Evolutionary conservation across 1,140 invertebrate genomes (phyloP), one percentile per base, ranked within the genome.

Genomic region (Drosophila micromelanica): DNA sequence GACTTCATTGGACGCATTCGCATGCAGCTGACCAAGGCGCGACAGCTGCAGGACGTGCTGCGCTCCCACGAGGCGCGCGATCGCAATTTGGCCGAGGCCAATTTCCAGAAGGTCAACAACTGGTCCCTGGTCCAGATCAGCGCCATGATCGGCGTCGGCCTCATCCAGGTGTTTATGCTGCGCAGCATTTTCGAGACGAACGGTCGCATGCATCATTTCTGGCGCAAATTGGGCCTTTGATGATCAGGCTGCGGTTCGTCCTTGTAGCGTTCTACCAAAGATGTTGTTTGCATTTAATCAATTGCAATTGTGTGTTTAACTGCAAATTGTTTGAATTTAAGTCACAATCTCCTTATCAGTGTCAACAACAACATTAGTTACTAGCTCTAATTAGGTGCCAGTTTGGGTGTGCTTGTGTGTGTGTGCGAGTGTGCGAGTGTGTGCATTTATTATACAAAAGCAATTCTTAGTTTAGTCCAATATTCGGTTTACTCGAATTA

Each of bases 61-160:
- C 94, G 95, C 15, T 95, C 96, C 1, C 94, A 94, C 76, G 96
- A 97, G 92, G 95, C 96, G 0, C 91, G 96, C 37, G 96, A 97
- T 92, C 93, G 96, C 65, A 97, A 96, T 92, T 78, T 96, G n/a
- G 95, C 95, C 0, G 96, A 97, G 90, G 93, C 94, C 13, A 97
- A 95, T 87, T 96, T 94, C 92, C 94, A 93, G 80, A 94, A 95
- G 79, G 96, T 97, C 0, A 95, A 96, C 91, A 93, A 92, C 4
- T 96, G 95, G 93, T 97, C 96, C 0, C 87, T 95, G 56, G 76
- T 96, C 2, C 96, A 96, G 73, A 94, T 97, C 3, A 75, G 93
- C 17, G 87, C 96, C 7, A 96, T 97, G 95, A 60, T 96, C 7
- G 68, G 93, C 9, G 95, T 97, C 5, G 95, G 95, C 0, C 76